Conservation (phyloP, 2,797 vertebrate genomes). For the Poliocrania exsul region DNA sequence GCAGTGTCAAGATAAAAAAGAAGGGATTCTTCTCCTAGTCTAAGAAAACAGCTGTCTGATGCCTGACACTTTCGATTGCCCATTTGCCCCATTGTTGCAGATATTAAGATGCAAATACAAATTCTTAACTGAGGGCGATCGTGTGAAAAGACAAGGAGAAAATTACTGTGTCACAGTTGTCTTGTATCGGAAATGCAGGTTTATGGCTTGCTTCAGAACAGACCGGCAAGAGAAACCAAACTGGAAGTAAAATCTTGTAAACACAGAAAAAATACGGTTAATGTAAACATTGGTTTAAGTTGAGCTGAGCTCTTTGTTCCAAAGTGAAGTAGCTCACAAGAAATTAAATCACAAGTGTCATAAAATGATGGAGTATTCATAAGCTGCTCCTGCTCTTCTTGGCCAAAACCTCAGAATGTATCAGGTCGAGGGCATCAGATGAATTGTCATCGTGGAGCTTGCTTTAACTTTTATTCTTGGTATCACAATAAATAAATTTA, state of each 20-base stretch:
- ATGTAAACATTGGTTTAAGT: not conserved
- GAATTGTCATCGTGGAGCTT: not conserved
- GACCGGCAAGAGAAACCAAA: not conserved
- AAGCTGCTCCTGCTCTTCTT: not conserved
- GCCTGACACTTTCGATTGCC: not conserved
- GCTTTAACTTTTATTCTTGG: conserved; percentile 1
- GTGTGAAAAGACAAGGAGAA: not conserved
- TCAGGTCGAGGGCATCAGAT: not conserved
- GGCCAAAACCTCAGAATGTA: not conserved
- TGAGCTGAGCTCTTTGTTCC: not conserved
- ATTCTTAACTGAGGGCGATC: not conserved
- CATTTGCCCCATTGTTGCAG: not conserved
- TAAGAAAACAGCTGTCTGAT: not conserved
- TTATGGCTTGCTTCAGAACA: not conserved
- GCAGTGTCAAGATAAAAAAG: not conserved
- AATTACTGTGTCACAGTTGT: not conserved
- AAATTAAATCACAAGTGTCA: not conserved
- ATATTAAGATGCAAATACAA: not conserved
- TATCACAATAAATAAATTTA: not conserved
- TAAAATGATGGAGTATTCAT: not conserved
- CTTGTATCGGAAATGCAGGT: not conserved
- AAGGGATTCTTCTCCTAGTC: not conserved
- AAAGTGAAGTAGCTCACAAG: not conserved
- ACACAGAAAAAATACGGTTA: not conserved
- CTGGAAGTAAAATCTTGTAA: not conserved